Evolutionary conservation across 1,140 invertebrate genomes (phyloP).

Genomic region (Venustaconcha ellipsiformis): DNA sequence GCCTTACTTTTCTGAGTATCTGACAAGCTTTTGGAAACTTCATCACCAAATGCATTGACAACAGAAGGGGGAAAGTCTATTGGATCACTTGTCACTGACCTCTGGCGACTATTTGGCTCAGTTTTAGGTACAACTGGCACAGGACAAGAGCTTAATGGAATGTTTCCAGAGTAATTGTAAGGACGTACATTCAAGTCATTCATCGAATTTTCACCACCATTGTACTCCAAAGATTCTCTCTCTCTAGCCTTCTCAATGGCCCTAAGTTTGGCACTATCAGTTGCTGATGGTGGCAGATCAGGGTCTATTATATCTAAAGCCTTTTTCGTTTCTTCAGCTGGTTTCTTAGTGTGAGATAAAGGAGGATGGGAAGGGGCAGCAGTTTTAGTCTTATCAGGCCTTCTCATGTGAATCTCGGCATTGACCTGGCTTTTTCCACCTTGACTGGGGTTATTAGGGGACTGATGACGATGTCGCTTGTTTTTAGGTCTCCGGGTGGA

Average conservation of each 20-base stretch:
- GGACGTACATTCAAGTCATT: conserved; percentile 18
- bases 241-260: conserved; percentile 21
- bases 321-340: conserved; percentile 7
- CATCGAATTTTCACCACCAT: conserved; percentile 9
- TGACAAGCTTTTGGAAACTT: conserved; percentile 23
- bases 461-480: conserved; percentile 22
- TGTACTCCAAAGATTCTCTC: conserved; percentile 2
- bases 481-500: conserved; percentile 30
- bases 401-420: conserved; percentile 11
- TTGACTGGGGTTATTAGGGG: conserved; percentile 5
- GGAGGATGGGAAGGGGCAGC: conserved; percentile 7
- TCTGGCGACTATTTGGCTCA: conserved; percentile 13
- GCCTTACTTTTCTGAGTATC: conserved; percentile 9
- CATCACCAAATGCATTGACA: conserved; percentile 12
- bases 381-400: conserved; percentile 16
- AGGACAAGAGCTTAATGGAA: conserved; percentile 13
- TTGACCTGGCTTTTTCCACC: conserved; percentile 6
- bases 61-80: background rate
- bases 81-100: background rate
- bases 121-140: conserved; percentile 23
- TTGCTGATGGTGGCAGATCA: conserved; percentile 25
- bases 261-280: conserved; percentile 35
- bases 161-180: conserved; percentile 26
- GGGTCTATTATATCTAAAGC: conserved; percentile 4
- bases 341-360: conserved; percentile 8